Percentiles rank a stretch among this genome's conserved stretches.
phyloP scores from a whole-genome alignment of 2,888 invertebrate species.

The Eulithis prunata region DNA sequence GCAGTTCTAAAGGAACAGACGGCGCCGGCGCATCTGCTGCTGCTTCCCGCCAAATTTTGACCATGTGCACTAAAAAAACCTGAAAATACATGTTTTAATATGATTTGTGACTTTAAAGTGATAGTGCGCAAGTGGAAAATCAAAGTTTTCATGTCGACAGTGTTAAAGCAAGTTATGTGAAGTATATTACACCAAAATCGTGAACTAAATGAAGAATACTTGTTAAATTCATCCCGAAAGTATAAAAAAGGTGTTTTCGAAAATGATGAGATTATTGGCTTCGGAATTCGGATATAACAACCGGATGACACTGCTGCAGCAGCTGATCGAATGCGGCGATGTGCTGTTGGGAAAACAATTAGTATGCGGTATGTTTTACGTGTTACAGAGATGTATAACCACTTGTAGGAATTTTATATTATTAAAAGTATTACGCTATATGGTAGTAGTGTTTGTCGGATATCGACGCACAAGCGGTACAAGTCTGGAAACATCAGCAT shows the following conservation, averaged over 20 bases:
- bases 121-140: constrained; percentile 15
- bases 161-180: too few species aligned
- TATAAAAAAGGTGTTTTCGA: constrained; percentile 33
- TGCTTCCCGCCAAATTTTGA: constrained; percentile 68
- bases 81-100: constrained; percentile 10
- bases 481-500: too few species aligned
- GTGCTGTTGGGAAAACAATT: constrained; percentile 66
- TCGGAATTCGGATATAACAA: constrained; percentile 76
- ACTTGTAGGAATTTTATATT: too few species aligned
- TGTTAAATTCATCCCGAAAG: neutral
- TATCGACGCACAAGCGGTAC: too few species aligned
- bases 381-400: neutral
- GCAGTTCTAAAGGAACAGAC: constrained; percentile 56
- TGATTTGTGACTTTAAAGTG: constrained; percentile 8
- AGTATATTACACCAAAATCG: too few species aligned
- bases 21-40: constrained; percentile 75
- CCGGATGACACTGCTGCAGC: constrained; percentile 71
- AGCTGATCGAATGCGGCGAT: constrained; percentile 77
- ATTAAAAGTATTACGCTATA: too few species aligned
- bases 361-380: constrained; percentile 60
- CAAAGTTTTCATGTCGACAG: too few species aligned
- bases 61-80: constrained; percentile 46
- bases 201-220: too few species aligned
- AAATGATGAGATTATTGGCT: constrained; percentile 74
- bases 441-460: too few species aligned